Conservation (phyloP, 2,797 vertebrate species). For the Notolabrus celidotus region DNA sequence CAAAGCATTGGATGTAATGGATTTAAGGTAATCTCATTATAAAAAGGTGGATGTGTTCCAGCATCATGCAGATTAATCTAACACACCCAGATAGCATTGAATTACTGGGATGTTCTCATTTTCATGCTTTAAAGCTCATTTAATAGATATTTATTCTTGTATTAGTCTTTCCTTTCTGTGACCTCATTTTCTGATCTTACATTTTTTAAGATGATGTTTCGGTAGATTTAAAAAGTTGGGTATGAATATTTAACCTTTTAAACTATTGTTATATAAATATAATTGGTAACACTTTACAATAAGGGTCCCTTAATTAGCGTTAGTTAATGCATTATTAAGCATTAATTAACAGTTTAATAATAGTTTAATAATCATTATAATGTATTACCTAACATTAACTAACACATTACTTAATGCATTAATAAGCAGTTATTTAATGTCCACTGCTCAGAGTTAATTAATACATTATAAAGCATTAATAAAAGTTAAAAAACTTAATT, state of each 20-base stretch:
- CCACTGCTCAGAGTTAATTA: no score
- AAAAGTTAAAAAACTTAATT: no score
- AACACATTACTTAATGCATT: no score
- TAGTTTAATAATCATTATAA: no score
- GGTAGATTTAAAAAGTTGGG: not conserved
- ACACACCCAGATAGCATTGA: conserved; percentile 2
- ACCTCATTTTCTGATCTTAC: not conserved
- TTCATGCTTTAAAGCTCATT: not conserved
- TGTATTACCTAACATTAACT: no score
- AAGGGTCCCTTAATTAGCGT: no score
- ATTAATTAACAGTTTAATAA: no score
- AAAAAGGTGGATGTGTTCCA: conserved; percentile 11
- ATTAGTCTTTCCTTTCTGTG: not conserved
- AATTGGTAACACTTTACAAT: no score
- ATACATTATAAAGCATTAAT: no score
- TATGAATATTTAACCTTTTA: not conserved
- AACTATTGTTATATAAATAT: no score
- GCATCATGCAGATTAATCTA: conserved; percentile 18
- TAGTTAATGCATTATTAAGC: no score
- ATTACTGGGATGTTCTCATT: not conserved
- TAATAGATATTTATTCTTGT: not conserved
- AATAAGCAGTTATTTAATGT: no score
- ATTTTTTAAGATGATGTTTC: not conserved
- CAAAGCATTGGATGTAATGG: conserved; percentile 10
- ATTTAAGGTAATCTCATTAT: conserved; percentile 38